Evolutionary conservation across 2,888 invertebrate genomes (phyloP).

Genomic region (Melolontha melolontha): DNA sequence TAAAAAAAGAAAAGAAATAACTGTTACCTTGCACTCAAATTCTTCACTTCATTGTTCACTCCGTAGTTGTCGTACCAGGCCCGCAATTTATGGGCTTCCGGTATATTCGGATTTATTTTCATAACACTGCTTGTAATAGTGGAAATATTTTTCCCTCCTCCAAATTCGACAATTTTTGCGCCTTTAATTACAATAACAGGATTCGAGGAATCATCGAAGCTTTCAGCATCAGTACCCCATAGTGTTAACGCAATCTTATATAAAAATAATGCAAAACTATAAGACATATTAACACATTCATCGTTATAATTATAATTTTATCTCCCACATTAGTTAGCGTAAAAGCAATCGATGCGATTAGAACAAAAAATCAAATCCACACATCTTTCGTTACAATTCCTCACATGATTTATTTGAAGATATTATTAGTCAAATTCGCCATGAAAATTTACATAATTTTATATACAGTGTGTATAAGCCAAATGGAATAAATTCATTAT

Average conservation of each 20-base stretch:
- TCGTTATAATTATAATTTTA: too few species aligned
- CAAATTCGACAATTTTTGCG: slow-evolving; percentile 87
- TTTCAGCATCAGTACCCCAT: slow-evolving; percentile 92
- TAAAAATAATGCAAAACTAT: too few species aligned
- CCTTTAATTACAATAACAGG: slow-evolving; percentile 91
- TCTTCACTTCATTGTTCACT: slow-evolving; percentile 70
- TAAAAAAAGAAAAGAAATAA: neutral
- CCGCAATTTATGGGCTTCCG: slow-evolving; percentile 85
- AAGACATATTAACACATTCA: too few species aligned
- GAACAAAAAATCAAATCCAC: too few species aligned
- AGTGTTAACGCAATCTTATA: slow-evolving; percentile 84
- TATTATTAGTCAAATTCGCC: too few species aligned
- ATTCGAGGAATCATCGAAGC: slow-evolving; percentile 80
- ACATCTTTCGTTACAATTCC: too few species aligned
- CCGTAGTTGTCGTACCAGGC: slow-evolving; percentile 94
- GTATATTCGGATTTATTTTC: slow-evolving; percentile 89
- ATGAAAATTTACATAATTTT: too few species aligned
- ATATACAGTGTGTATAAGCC: too few species aligned
- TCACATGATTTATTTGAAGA: too few species aligned
- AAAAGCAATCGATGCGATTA: too few species aligned
- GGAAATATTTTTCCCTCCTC: slow-evolving; percentile 80
- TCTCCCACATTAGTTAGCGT: too few species aligned
- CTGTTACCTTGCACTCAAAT: slow-evolving; percentile 73
- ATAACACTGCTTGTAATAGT: slow-evolving; percentile 73
- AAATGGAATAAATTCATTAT: too few species aligned